Evolutionary conservation across 2,888 invertebrate genomes (phyloP), one percentile per base, ranked within the genome.

Genomic region (Achlya flavicornis): DNA sequence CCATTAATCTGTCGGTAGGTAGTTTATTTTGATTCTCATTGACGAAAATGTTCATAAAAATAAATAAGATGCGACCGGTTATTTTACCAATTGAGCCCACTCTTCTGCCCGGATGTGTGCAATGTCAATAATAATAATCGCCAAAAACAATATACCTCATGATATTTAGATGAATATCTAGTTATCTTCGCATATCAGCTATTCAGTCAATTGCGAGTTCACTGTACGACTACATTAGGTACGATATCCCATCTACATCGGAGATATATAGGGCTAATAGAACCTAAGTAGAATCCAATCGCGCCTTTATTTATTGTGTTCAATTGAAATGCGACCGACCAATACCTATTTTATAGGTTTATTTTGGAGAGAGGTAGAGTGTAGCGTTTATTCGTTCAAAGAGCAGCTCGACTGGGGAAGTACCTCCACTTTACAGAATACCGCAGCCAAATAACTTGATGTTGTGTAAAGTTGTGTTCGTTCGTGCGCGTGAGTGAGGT

Each of bases 121-220:
- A 67, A 72, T 66, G 65, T 72, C 77, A 76, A 79, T 79, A 76
- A 72, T 70, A 73, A 73, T 70, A 73, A 73, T 67, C 62, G 70
- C 73, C 75, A 76, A 79, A 72, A 78, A 66, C 62, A 35, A 35
- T 35, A 68, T 64, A 61, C 38, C 19, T 48, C n/a, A 57, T 11
- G 19, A 61, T 38, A 38, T 41, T 62, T 61, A 64, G 60, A 59
- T 64, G 66, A 63, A 60, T 62, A 68, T 69, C 70, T 41, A 58
- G 26, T 57, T 32, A 58, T 61, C 66, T 62, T 67, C 66, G 66
- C 63, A 58, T 63, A 57, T 75, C 72, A 73, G 71, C 75, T 74
- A 76, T 76, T 80, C 76, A 76, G 71, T 73, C 78, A 85, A 86
- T 84, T 84, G 78, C 73, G 73, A 72, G 79, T 79, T 82, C 81